Evolutionary conservation across 2,797 vertebrate species (phyloP), one percentile per base, ranked within the genome.

Genomic region (Argyrosomus regius): DNA sequence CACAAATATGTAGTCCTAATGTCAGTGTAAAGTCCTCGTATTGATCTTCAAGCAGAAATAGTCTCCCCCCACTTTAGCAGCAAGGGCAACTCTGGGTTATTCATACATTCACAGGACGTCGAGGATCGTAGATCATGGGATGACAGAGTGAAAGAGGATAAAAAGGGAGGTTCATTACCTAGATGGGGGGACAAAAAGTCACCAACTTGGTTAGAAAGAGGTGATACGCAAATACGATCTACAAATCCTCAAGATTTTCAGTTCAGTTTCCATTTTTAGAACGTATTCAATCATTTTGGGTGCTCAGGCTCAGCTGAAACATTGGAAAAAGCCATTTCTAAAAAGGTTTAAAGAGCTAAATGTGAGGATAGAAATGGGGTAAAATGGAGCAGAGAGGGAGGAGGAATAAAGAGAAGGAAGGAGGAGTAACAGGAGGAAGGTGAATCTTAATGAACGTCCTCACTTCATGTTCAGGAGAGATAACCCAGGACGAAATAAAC

Each of bases 391-490:
- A 59, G 35, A 22, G 26, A 48, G 3, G 18, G 57, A 12, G 22
- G 8, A 31, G 31, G 31, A 31, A 31, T 31, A 31, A 31, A 31
- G 31, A 31, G 28, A 5, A 31, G 28, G n/a, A 5, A 4, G 39
- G n/a, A 22, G 61, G 24, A 6, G 49, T 17, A 17, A 53, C 1
- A 39, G 24, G 14, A 28, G 31, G 56, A 17, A 63, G 39, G 50
- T 45, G 66, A 69, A 59, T 78, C 8, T 59, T 49, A 70, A 75
- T 53, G 72, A 72, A 28, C 2, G 1, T 50, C 62, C 45, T 60
- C 22, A 3, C 0, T 1, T 49, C 56, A 31, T 53, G 81, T 31
- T 68, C 4, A 28, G 31, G 18, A 53, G 50, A 22, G 22, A 69
- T 72, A 81, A 72, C 62, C n/a, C 1, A 3, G 35, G n/a, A 59